Evolutionary conservation across 2,888 invertebrate genomes (phyloP), one percentile per base, ranked within the genome.

Genomic region (Cancer borealis): DNA sequence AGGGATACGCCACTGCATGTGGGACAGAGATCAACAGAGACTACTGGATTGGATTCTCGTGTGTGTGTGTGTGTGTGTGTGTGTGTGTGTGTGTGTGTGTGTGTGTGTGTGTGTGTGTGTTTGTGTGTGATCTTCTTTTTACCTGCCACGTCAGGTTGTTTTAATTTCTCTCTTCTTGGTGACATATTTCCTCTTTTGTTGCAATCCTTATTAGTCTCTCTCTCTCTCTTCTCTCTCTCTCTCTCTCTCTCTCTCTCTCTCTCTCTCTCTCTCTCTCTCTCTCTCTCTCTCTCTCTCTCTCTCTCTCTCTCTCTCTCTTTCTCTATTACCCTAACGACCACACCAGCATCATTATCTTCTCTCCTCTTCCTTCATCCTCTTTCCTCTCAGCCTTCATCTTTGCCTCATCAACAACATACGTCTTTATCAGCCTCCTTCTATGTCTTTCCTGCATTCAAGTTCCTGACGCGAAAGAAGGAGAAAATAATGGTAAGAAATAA

Each of bases 161-260:
- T 46, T 88, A 30, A 12, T 47, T 47, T 49, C 49, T 90, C 30
- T 47, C n/a, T n/a, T 3, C 6, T 17, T 0, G 5, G 88, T 46
- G 14, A 45, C 46, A 46, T 39, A 45, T 88, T 88, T 88, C 46
- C 46, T 88, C 21, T 21, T 88, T 39, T 88, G 26, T 90, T 14
- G 21, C 90, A 30, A 30, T 21, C 8, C 12, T 45, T 46, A 21
- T 79, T n/a, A n/a, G 17, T 21, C 26, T 21, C 39, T 45, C 87
- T 92, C 45, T 91, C 91, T 73, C 46, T 73, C 73, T 73, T 73
- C 73, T 66, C 21, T 66, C 49, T 10, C n/a, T 60, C n/a, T 66
- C 66, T 66, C 39, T 66, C 91, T 66, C 49, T 91, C 91, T 73
- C 46, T 73, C 73, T 73, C 73, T 73, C 73, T 66, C 21, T 66